These are phyloP conservation scores for Romanogobio albipinnatus DNA, from an alignment of 2,113 vertebrate genomes.

Conservation along the genomic window DNA sequence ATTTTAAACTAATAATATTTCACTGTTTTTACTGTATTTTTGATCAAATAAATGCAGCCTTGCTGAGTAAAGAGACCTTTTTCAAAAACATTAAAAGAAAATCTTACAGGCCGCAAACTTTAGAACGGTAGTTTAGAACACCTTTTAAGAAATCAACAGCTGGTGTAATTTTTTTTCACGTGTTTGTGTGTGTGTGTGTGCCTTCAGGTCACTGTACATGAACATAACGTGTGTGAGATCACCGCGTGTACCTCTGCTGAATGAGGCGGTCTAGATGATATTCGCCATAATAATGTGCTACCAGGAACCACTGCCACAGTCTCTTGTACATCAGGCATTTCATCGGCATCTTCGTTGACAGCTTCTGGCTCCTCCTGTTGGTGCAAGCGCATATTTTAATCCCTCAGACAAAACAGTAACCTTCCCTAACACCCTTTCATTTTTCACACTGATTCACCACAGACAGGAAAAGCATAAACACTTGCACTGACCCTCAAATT, in stretches of 20 bases:
- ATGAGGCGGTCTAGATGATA: conserved; percentile 87
- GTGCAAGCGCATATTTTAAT: not conserved
- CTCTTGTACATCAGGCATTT: conserved; percentile 91
- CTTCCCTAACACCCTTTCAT: not conserved
- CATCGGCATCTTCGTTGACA: conserved; percentile 84
- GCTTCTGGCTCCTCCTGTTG: conserved; percentile 75
- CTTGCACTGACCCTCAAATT: no score
- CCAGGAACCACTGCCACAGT: conserved; percentile 91
- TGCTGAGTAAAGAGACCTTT: not conserved
- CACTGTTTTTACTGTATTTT: not conserved
- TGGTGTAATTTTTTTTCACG: not conserved
- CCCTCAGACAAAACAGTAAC: not conserved
- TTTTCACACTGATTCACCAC: not conserved
- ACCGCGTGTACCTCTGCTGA: conserved; percentile 80
- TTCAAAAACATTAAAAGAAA: not conserved
- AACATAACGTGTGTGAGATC: not conserved
- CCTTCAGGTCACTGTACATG: not conserved
- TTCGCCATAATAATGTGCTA: conserved; percentile 95
- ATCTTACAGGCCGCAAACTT: not conserved
- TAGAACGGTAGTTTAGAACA: not conserved
- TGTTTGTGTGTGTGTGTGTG: not conserved
- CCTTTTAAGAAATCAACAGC: not conserved
- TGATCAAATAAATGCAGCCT: not conserved
- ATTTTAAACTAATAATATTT: not conserved
- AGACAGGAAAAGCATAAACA: not conserved